Percentiles rank a stretch among this genome's conserved stretches.
These are phyloP conservation scores for Cynopterus brachyotis DNA, from an alignment of 2,113 vertebrate genomes.

Conservation along the genomic window DNA sequence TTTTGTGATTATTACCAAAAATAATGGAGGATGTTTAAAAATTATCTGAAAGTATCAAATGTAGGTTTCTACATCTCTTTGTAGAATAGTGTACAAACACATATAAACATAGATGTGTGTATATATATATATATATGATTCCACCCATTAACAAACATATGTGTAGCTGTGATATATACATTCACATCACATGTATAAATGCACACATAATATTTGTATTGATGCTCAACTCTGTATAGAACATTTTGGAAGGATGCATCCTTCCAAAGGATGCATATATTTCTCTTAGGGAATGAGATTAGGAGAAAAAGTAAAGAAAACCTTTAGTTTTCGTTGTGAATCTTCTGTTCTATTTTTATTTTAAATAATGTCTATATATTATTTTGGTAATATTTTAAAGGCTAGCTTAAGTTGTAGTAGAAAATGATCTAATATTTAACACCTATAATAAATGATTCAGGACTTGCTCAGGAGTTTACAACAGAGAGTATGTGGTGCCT, in stretches of 20 bases:
- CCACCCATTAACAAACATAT: not conserved
- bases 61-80: not conserved
- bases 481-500: too few relatives aligned
- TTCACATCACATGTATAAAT: not conserved
- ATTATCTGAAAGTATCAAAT: not conserved
- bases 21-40: not conserved
- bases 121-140: not conserved
- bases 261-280: too few relatives aligned
- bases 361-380: not conserved
- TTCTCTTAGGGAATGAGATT: not conserved
- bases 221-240: not conserved
- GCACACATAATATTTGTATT: not conserved
- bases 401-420: not conserved
- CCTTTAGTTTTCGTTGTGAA: not conserved
- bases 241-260: not conserved
- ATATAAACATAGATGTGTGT: not conserved
- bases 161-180: not conserved
- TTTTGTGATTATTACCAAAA: not conserved
- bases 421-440: not conserved
- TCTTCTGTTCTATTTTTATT: not conserved
- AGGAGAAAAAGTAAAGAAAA: not conserved
- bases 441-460: not conserved
- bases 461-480: not conserved
- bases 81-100: not conserved
- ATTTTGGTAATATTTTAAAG: not conserved